Base-by-base conservation (phyloP, 2,888 invertebrate genomes). In the Caenorhabditis sulstoni region DNA sequence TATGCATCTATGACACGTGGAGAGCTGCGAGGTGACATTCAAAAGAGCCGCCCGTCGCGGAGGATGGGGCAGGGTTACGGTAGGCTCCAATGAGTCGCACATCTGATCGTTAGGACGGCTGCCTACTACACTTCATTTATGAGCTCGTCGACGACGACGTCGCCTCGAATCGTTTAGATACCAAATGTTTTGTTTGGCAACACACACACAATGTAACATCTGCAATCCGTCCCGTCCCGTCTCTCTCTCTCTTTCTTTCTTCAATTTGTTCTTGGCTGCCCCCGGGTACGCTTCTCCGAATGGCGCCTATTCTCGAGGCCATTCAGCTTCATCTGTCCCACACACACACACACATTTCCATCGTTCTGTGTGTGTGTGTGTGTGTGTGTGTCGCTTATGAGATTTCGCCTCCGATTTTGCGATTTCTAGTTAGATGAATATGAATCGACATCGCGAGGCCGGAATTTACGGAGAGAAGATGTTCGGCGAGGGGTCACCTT, bases 111-210 rank as follows among this genome's bases (percentile, higher is more conserved):
- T 57, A 66, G 66, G 3, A 7, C n/a, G n/a, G n/a, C n/a, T n/a
- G n/a, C n/a, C n/a, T 18, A 45, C 44, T 41, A 65, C 55, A 66
- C 66, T 66, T 66, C 66, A 57, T 66, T 57, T 55, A 57, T 57
- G 52, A 62, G 37, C 39, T 58, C 58, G 1, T 57, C 18, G 16
- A n/a, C n/a, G n/a, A n/a, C n/a, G n/a, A n/a, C n/a, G 16, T 57
- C 14, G 18, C 29, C 45, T 44, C 18, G n/a, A n/a, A n/a, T 29
- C 55, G 39, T 18, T 14, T 12, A 23, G 16, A 11, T 37, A 41
- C 55, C 66, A 57, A 66, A 66, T 66, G 66, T 57, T 66, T 66
- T 55, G 66, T 66, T 66, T 65, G 64, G 66, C 66, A 66, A 66
- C 66, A 66, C 23, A 20, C n/a, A 1, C 55, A 66, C 55, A 66